Evolutionary conservation across 2,113 vertebrate species (phyloP).

Genomic region (Parotia lawesii): DNA sequence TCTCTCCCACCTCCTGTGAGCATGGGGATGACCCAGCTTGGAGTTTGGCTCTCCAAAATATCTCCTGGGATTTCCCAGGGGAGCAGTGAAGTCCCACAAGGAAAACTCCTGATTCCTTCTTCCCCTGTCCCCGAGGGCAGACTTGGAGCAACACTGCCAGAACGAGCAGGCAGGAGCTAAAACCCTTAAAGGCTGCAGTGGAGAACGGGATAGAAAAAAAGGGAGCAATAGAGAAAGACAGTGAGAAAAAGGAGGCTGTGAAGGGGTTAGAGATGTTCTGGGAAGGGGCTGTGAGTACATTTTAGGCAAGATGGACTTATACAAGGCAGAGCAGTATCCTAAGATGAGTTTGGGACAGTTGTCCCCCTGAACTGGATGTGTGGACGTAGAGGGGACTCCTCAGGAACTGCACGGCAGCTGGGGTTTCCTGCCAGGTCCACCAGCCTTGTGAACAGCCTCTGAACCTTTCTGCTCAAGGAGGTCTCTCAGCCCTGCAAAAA

Average conservation of each 20-base stretch:
- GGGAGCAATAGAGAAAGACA: background rate
- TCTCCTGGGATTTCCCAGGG: background rate
- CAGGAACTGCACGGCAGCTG: background rate
- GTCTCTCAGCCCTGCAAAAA: background rate
- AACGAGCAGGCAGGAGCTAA: background rate
- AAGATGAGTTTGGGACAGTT: background rate
- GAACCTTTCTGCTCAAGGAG: background rate
- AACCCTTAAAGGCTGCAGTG: background rate
- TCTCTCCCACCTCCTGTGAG: background rate
- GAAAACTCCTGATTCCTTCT: background rate
- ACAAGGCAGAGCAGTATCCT: background rate
- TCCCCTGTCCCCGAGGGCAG: background rate
- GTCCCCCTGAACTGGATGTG: rapidly evolving
- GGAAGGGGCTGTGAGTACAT: background rate
- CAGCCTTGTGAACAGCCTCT: background rate
- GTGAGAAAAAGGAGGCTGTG: background rate
- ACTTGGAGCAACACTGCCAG: background rate
- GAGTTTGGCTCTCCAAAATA: background rate
- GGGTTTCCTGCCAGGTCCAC: background rate
- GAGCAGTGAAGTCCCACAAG: background rate
- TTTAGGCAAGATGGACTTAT: background rate
- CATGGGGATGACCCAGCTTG: background rate
- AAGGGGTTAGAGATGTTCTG: background rate
- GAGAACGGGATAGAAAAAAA: background rate
- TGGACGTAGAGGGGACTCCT: background rate